Percentiles rank a stretch among this genome's conserved stretches.
These are phyloP conservation scores for Drosophila repletoides DNA, from an alignment of 1,140 invertebrate genomes.

Conservation along the genomic window DNA sequence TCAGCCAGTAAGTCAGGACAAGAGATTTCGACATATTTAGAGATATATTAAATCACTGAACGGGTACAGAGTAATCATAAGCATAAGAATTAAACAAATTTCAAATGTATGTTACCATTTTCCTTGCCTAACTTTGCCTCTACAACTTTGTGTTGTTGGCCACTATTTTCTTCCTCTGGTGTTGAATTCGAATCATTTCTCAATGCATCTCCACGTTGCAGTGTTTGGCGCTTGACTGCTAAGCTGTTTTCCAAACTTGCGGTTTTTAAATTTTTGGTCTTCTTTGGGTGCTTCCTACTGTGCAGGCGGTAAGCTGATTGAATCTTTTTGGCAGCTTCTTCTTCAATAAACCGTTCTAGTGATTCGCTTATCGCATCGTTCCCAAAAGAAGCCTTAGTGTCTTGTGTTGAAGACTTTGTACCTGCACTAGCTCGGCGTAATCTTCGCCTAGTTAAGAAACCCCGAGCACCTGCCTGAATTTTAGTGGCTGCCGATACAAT, in stretches of 20 bases:
- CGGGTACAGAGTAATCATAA: too few relatives aligned
- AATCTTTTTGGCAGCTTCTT: constrained; percentile 71
- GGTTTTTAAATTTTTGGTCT: constrained; percentile 9
- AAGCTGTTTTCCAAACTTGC: constrained; percentile 58
- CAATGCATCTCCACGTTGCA: constrained; percentile 76
- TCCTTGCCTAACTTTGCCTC: not conserved
- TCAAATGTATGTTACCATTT: too few relatives aligned
- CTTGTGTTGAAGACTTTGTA: constrained; percentile 59
- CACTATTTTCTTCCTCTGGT: constrained; percentile 64
- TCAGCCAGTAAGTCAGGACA: too few relatives aligned
- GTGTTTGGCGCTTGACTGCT: constrained; percentile 59
- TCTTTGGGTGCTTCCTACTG: constrained; percentile 38
- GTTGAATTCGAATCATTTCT: constrained; percentile 71
- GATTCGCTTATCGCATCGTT: constrained; percentile 80
- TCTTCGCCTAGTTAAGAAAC: constrained; percentile 61
- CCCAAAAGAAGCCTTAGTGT: constrained; percentile 71
- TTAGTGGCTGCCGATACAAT: constrained; percentile 77
- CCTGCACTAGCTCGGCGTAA: constrained; percentile 65
- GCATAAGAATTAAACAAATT: too few relatives aligned
- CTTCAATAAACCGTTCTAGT: constrained; percentile 71
- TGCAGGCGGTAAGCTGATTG: constrained; percentile 51
- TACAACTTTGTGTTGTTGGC: not conserved
- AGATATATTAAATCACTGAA: too few relatives aligned
- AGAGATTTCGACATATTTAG: too few relatives aligned
- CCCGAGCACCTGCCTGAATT: constrained; percentile 70